Conservation (phyloP, 92 coral and sea anemone genomes). For the Isaurus tuberculatus region DNA sequence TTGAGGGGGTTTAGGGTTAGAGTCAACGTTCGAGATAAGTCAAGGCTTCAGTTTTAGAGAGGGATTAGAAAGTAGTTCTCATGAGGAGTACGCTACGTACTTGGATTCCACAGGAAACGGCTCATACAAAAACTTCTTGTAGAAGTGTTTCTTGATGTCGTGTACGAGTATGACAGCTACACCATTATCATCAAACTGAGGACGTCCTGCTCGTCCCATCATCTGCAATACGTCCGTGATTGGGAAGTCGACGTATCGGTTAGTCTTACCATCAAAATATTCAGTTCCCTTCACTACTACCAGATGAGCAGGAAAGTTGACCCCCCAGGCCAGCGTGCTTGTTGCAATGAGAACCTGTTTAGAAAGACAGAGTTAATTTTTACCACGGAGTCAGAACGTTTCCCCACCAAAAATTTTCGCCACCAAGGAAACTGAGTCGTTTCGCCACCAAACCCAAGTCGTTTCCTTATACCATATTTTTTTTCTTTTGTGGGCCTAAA, state of each 20-base stretch:
- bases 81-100: constrained; percentile 46
- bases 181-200: constrained; percentile 98
- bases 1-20: too few species aligned
- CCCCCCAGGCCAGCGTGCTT: constrained; percentile 99
- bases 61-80: too few species aligned
- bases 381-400: too few species aligned
- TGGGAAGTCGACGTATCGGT: constrained; percentile 97
- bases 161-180: constrained; percentile 98
- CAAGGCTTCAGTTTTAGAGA: too few species aligned
- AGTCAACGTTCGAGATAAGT: too few species aligned
- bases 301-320: constrained; percentile 96
- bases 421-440: too few species aligned
- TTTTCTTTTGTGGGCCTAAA: too few species aligned
- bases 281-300: constrained; percentile 98
- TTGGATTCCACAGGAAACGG: constrained; percentile 99
- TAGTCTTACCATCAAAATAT: constrained; percentile 93
- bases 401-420: too few species aligned
- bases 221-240: constrained; percentile 98
- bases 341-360: constrained; percentile 92
- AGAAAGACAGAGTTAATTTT: too few species aligned
- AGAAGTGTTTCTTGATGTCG: constrained; percentile 98
- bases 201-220: constrained; percentile 99
- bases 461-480: too few species aligned
- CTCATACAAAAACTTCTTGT: constrained; percentile 96
- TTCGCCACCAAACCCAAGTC: too few species aligned